Percentiles rank a stretch among this genome's conserved stretches.
Evolutionary conservation across 2,113 vertebrate species (phyloP).

Genomic region (Orientallactaga bullata): DNA sequence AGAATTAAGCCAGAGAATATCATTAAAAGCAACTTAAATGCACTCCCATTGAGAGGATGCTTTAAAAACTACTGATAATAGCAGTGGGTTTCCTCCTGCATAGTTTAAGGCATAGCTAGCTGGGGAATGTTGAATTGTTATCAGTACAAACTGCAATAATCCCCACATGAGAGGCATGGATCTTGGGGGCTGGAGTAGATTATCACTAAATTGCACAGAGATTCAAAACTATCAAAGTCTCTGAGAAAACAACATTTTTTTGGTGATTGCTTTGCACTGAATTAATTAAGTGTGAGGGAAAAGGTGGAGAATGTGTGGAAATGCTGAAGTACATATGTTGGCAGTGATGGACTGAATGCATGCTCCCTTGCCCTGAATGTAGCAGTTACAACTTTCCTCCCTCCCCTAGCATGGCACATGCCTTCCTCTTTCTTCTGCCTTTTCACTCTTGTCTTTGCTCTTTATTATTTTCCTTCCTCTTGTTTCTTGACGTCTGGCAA

Average conservation of each 20-base stretch:
- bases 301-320: neutral
- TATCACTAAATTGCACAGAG: conserved; percentile 3
- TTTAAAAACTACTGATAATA: conserved; percentile 66
- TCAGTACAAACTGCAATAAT: conserved; percentile 59
- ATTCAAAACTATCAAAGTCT: neutral
- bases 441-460: neutral
- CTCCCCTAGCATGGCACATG: neutral
- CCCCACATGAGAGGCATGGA: neutral
- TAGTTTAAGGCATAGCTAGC: conserved; percentile 67
- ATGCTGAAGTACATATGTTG: neutral
- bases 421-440: neutral
- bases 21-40: conserved; percentile 68
- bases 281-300: neutral
- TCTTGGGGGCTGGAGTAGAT: neutral
- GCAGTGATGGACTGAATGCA: neutral
- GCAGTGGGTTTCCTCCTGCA: conserved; percentile 44
- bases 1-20: conserved; percentile 60
- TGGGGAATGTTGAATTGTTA: conserved; percentile 58
- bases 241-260: conserved; percentile 43
- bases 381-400: neutral
- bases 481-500: neutral
- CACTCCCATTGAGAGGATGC: conserved; percentile 58
- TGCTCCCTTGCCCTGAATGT: neutral
- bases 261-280: conserved; percentile 54
- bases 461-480: neutral